Conservation (phyloP, 2,113 vertebrate species). For the Lethenteron reissneri region DNA sequence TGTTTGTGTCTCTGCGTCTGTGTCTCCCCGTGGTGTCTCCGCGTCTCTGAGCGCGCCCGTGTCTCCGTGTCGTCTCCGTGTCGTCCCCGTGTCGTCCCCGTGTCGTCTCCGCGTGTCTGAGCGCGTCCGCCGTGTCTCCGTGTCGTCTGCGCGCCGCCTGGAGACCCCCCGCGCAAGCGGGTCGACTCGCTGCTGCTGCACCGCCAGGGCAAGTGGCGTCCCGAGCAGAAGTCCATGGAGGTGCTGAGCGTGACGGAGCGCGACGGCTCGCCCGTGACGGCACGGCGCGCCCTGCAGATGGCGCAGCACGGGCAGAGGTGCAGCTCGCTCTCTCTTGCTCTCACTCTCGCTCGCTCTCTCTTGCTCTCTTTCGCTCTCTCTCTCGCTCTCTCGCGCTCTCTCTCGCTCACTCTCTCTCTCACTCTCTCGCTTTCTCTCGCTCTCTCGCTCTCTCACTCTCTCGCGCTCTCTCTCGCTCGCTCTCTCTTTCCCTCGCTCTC, state of each 20-base stretch:
- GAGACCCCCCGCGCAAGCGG: conserved; percentile 59
- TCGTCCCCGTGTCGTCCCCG: too few relatives aligned
- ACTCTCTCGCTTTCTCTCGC: conserved; percentile 19
- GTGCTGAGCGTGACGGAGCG: conserved; percentile 64
- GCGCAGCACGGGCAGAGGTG: conserved; percentile 71
- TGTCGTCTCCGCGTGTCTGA: too few relatives aligned
- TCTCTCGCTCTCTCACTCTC: conserved; percentile 10
- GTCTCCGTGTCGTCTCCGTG: too few relatives aligned
- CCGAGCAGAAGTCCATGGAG: conserved; percentile 66
- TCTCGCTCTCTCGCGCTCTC: too few relatives aligned
- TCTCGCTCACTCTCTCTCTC: conserved; percentile 7
- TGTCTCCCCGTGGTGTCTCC: too few relatives aligned
- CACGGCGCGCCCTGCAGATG: conserved; percentile 55
- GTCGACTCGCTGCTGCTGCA: conserved; percentile 72
- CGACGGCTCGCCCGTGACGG: conserved; percentile 57
- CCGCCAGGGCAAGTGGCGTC: conserved; percentile 51
- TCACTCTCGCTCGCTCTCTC: too few relatives aligned
- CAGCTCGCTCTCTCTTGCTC: not conserved
- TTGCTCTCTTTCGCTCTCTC: too few relatives aligned
- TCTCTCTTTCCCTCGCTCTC: conserved; percentile 16
- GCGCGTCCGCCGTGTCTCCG: too few relatives aligned
- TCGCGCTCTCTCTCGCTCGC: conserved; percentile 15
- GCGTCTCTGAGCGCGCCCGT: too few relatives aligned
- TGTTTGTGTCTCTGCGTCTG: too few relatives aligned
- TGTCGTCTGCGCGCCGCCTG: not conserved